Base-by-base conservation (phyloP, 2,113 vertebrate genomes). In the Pterocles gutturalis region DNA sequence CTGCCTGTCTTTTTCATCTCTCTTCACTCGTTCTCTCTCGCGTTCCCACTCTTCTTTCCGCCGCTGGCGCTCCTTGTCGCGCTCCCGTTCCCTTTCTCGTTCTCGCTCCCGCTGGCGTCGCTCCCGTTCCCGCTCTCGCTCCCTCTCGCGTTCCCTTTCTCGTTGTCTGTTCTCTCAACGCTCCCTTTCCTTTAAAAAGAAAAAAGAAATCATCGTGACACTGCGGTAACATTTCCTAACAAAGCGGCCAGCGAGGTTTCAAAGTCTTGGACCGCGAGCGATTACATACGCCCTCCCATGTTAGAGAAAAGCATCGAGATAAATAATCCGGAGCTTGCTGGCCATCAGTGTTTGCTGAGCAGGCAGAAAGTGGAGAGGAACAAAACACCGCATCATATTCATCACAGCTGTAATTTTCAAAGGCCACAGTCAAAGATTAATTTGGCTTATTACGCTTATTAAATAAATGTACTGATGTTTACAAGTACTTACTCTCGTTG, bases 51-150 rank as follows among this genome's bases (percentile, higher is more conserved):
- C 98, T 8, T 99, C 99, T 11, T 99, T 99, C 91, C 99, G 94
- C 58, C 98, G 97, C 82, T 99, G 98, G 26, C 99, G 98, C 22
- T 99, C 99, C 98, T 99, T 99, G 90, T 99, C 99, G 0, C 99
- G 99, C 7, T 99, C 98, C 5, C 99, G 98, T 55, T 99, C 99
- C 2, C 99, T 96, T 46, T 99, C 99, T 5, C 99, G 98, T 26
- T 99, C 99, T 0, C 99, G 98, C 66, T 99, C 99, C 73, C 99
- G 96, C 84, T 99, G 98, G 62, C 99, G 98, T 11, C 99, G 97
- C 88, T 99, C 99, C 17, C 99, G 98, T 29, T 99, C 99, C 0
- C 99, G 98, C 11, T 99, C 99, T 0, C 99, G 95, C 53, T 99
- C 99, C 1, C 99, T 87, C 38, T 99, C 99, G 0, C 99, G 94